Percentiles rank a stretch among this genome's conserved stretches.
These are phyloP conservation scores for Watsonalla cultraria DNA, from an alignment of 2,888 invertebrate genomes.

Conservation along the genomic window DNA sequence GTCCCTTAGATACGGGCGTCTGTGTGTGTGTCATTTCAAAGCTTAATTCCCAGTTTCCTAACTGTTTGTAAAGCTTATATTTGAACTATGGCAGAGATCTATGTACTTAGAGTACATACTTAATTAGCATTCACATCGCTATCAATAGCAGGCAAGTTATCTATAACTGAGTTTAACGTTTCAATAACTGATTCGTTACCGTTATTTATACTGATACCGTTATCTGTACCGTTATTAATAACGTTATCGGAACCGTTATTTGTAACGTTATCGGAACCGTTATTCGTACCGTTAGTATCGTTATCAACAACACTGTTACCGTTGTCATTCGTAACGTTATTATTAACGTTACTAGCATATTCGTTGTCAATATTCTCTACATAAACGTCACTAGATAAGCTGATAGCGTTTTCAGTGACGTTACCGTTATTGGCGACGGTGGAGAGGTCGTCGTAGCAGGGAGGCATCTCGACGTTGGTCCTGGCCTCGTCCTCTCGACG, in stretches of 20 bases:
- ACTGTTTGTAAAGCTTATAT: too few relatives aligned
- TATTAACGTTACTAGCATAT: constrained; percentile 10
- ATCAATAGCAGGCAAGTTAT: constrained; percentile 64
- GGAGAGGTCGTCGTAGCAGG: constrained; percentile 57
- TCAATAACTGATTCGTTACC: constrained; percentile 16
- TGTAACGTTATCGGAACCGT: background rate
- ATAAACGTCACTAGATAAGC: too few relatives aligned
- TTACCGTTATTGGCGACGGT: constrained; percentile 14
- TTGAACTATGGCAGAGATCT: background rate
- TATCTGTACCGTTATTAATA: constrained; percentile 15
- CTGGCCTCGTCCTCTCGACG: constrained; percentile 46
- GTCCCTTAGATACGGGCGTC: too few relatives aligned
- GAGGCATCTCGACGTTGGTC: constrained; percentile 62
- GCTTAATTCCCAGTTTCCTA: too few relatives aligned
- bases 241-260: constrained; percentile 9
- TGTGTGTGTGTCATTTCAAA: too few relatives aligned
- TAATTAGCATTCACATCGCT: constrained; percentile 65
- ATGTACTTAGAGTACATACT: constrained; percentile 16
- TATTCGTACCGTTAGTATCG: constrained; percentile 11
- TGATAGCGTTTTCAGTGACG: background rate
- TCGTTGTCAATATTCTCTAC: too few relatives aligned
- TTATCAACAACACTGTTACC: constrained; percentile 4
- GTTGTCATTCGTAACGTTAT: constrained; percentile 9
- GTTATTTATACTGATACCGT: constrained; percentile 8
- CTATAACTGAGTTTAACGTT: constrained; percentile 51